phyloP scores from a whole-genome alignment of 2,113 vertebrate genomes.

The Puntigrus tetrazona region DNA sequence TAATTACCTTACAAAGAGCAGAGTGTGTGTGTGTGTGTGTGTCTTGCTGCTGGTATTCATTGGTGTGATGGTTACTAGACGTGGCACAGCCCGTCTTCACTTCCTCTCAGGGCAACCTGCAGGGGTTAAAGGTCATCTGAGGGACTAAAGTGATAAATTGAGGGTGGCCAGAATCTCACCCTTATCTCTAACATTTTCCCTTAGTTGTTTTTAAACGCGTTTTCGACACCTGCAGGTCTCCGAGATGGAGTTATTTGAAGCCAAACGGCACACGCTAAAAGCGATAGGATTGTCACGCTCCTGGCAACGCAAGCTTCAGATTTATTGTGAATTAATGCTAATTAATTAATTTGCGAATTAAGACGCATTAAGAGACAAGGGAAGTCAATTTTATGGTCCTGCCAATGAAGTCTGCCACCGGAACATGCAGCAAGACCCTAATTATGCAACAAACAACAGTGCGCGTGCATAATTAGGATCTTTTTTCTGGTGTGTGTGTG shows the following conservation, averaged over 20 bases:
- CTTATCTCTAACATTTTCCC: not conserved
- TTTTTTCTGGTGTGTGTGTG: not conserved
- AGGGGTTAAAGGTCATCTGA: slow-evolving; percentile 32
- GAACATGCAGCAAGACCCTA: slow-evolving; percentile 52
- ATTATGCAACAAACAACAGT: slow-evolving; percentile 27
- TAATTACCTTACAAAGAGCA: slow-evolving; percentile 47
- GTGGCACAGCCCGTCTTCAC: slow-evolving; percentile 40
- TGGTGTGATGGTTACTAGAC: slow-evolving; percentile 47
- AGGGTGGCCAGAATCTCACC: slow-evolving; percentile 33
- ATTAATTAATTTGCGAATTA: slow-evolving; percentile 67
- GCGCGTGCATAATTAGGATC: not conserved
- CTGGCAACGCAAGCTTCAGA: slow-evolving; percentile 46
- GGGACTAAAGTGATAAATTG: slow-evolving; percentile 13
- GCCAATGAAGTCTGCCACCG: slow-evolving; percentile 50
- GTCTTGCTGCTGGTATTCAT: slow-evolving; percentile 44
- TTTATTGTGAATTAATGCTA: slow-evolving; percentile 61
- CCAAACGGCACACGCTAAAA: slow-evolving; percentile 6
- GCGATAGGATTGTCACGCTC: slow-evolving; percentile 59
- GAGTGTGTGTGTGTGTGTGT: slow-evolving; percentile 1
- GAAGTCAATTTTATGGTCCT: slow-evolving; percentile 50
- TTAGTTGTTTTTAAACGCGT: not conserved
- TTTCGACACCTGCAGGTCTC: slow-evolving; percentile 38
- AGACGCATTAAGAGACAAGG: slow-evolving; percentile 60
- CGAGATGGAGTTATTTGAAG: slow-evolving; percentile 1
- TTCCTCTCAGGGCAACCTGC: slow-evolving; percentile 44